Evolutionary conservation across 1,140 invertebrate genomes (phyloP).

Genomic region (Monomorium pharaonis): DNA sequence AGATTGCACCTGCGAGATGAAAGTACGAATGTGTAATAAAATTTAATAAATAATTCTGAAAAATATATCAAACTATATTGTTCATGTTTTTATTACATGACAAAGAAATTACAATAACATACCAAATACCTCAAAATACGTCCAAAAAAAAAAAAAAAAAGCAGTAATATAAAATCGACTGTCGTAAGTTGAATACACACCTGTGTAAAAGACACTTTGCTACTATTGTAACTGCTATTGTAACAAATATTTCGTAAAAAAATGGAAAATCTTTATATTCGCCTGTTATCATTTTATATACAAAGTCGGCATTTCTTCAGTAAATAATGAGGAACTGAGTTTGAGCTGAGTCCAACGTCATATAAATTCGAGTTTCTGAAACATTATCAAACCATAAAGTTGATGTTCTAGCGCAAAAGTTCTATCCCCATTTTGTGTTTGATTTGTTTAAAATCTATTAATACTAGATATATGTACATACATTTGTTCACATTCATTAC

Average conservation of each 20-base stretch:
- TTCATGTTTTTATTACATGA: slow-evolving; percentile 53
- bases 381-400: slow-evolving; percentile 22
- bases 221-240: background rate
- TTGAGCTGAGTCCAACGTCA: background rate
- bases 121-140: slow-evolving; percentile 61
- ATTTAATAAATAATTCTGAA: background rate
- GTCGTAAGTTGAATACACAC: slow-evolving; percentile 22
- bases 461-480: slow-evolving; percentile 31
- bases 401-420: background rate
- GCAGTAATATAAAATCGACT: slow-evolving; percentile 65
- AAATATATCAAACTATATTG: slow-evolving; percentile 30
- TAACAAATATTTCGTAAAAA: slow-evolving; percentile 34
- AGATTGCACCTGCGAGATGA: background rate
- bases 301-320: slow-evolving; percentile 7
- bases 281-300: background rate
- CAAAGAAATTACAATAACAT: slow-evolving; percentile 70
- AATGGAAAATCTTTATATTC: slow-evolving; percentile 16
- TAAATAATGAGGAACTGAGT: slow-evolving; percentile 57
- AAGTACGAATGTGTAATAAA: background rate
- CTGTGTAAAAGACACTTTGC: background rate
- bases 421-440: background rate
- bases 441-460: slow-evolving; percentile 44
- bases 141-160: slow-evolving; percentile 48
- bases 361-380: background rate
- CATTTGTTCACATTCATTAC: slow-evolving; percentile 35